A percentile compares a stretch with the other conserved stretches of the same genome.
Evolutionary conservation across 1,140 invertebrate genomes (phyloP).

Genomic region (Drosophila oshimai): DNA sequence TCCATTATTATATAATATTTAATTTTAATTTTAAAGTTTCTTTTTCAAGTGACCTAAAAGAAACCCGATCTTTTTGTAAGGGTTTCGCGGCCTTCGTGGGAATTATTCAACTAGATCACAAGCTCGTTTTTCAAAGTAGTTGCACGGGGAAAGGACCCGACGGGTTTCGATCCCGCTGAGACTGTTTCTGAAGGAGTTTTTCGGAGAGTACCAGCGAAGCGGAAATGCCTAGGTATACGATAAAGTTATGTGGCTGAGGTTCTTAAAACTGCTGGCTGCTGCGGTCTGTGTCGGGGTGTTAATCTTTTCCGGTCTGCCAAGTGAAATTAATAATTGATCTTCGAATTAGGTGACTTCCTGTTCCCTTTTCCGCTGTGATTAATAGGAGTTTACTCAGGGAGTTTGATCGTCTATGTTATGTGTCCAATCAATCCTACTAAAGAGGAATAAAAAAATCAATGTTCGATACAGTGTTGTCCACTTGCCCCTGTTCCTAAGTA

Average conservation of each 20-base stretch:
- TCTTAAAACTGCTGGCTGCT: slow-evolving; percentile 1
- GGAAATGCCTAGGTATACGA: slow-evolving; percentile 49
- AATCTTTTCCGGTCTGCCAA: slow-evolving; percentile 63
- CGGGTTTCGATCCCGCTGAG: neutral
- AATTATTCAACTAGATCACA: slow-evolving; percentile 72
- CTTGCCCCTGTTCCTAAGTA: neutral
- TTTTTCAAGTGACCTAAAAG: no score
- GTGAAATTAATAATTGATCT: slow-evolving; percentile 55
- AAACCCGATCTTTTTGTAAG: no score
- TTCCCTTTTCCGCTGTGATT: neutral
- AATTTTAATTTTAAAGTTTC: no score
- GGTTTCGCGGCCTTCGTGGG: no score
- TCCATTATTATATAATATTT: no score
- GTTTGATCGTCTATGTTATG: neutral
- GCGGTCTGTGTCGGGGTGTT: slow-evolving; percentile 33
- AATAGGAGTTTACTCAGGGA: neutral
- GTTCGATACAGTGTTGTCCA: neutral
- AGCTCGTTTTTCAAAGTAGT: slow-evolving; percentile 74
- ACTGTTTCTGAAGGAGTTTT: neutral
- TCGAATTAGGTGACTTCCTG: slow-evolving; percentile 22
- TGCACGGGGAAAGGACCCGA: no score
- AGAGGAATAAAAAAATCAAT: no score
- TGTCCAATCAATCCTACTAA: neutral
- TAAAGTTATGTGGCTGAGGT: slow-evolving; percentile 35
- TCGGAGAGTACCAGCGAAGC: slow-evolving; percentile 3